Evolutionary conservation across 2,113 vertebrate species (phyloP).

Genomic region (Cinclus cinclus): DNA sequence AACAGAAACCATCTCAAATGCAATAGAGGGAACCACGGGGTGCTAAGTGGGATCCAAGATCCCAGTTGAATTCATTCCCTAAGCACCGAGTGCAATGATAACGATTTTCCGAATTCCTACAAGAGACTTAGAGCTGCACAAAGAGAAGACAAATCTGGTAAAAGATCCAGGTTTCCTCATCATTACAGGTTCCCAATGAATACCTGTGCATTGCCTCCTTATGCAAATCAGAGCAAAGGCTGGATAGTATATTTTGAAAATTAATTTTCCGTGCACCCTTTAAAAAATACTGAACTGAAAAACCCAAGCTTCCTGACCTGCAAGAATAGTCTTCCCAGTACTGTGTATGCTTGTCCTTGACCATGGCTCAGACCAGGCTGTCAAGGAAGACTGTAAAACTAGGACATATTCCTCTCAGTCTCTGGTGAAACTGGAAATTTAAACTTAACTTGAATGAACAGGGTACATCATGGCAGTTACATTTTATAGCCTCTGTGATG

Average conservation of each 20-base stretch:
- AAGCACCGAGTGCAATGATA: accelerated
- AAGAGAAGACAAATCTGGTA: not conserved
- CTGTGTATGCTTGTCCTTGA: not conserved
- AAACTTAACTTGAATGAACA: not conserved
- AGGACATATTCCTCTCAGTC: not conserved
- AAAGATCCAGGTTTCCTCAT: not conserved
- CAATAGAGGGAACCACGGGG: not conserved
- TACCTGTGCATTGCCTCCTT: not conserved
- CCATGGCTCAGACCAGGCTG: not conserved
- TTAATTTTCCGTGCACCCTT: not conserved
- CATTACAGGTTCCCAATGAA: not conserved
- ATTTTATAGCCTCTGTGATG: not conserved
- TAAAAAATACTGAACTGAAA: not conserved
- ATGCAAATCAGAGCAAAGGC: not conserved
- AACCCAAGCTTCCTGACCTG: not conserved
- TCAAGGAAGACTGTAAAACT: not conserved
- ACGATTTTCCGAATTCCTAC: not conserved
- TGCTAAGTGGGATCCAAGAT: not conserved
- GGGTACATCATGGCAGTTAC: not conserved
- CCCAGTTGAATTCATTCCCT: not conserved
- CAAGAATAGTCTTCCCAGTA: not conserved
- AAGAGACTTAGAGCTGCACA: not conserved
- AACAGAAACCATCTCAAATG: not conserved
- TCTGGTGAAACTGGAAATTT: not conserved
- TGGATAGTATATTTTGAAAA: not conserved